Evolutionary conservation across 2,888 invertebrate species (phyloP), one percentile per base, ranked within the genome.

Genomic region (Lapara coniferarum): DNA sequence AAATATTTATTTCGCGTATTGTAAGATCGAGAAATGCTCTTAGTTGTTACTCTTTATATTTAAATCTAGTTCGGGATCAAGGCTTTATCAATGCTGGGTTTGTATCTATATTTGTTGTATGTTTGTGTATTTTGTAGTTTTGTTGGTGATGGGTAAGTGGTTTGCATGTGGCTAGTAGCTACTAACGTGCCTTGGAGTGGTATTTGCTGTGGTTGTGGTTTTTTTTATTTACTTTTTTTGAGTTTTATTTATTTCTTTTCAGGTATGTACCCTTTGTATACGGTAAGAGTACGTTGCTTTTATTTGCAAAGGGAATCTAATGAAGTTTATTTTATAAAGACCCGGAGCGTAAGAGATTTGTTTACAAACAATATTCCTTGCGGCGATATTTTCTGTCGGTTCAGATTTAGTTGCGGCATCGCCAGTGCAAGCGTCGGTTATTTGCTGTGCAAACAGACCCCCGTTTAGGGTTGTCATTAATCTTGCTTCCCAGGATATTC

Each of bases 241-340:
- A 6, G 19, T 63, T 46, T 63, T 19, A 63, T 69, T 68, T 52
- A 37, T 71, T 71, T 72, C 25, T 68, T 72, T 72, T 59, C 72
- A 73, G 74, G 74, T 74, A 74, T 55, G 74, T 73, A 71, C 46
- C 13, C 12, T 66, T 30, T 49, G 13, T 19, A 16, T 25, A 19
- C 63, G 63, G 63, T 63, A 63, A 63, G 63, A 16, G 13, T 19
- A 25, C 19, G 16, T 12, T 63, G 16, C 59, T 59, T 49, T 63
- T 12, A 46, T 46, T 56, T 56, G 12, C 25, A 25, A 56, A 56
- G 25, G 13, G 10, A 37, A 37, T 37, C 37, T 37, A 37, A 37
- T 8, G 5, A 37, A 5, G 37, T 7, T 37, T 7, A 5, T 37
- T 37, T 37, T 37, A 37, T 8, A 8, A 37, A 37, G 37, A 37